Base-by-base conservation (phyloP, 2,113 vertebrate species). In the Vidua macroura region DNA sequence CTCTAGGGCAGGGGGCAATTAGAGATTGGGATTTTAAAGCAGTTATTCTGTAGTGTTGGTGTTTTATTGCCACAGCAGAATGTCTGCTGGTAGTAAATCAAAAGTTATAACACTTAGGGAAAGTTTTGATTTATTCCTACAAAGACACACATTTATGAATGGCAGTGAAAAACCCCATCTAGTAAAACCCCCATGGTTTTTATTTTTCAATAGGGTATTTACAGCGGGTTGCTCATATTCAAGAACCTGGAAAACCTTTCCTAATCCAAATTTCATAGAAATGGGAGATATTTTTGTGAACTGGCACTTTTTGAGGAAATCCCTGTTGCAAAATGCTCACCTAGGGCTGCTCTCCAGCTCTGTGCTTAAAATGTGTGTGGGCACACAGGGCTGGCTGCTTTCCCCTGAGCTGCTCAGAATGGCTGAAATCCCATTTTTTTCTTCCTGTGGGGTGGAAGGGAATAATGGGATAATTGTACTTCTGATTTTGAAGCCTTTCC, bases 111-210 rank as follows among this genome's bases (percentile, higher is more conserved):
- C 20, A 41, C 14, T 41, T 20, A 62, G 27, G 43, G 28, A 31
- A 63, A 19, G 16, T 39, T 81, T 33, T 15, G 44, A 24, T 79
- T 85, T 79, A 63, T 79, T 79, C 46, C 10, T 27, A 7, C 28
- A 74, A 27, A 21, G 30, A 30, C 21, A 59, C 10, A 75, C 55
- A 67, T 31, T 21, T 72, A 52, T 37, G 46, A 51, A 59, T 79
- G 62, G 52, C 33, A 59, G 66, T 5, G 60, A 22, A 63, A 69
- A 52, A 15, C 1, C 1, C 8, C 43, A 82, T 5, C 35, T 28
- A 23, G 5, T 15, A 21, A 39, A 76, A 6, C 3, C 41, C 17
- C 4, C 5, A 6, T 1, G 1, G 1, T 1, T 53, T 75, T 77
- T 43, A 16, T 44, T 85, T 82, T 84, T 33, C 53, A 63, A 52